Conservation (phyloP, 2,797 vertebrate species). For the Danionella dracula region DNA sequence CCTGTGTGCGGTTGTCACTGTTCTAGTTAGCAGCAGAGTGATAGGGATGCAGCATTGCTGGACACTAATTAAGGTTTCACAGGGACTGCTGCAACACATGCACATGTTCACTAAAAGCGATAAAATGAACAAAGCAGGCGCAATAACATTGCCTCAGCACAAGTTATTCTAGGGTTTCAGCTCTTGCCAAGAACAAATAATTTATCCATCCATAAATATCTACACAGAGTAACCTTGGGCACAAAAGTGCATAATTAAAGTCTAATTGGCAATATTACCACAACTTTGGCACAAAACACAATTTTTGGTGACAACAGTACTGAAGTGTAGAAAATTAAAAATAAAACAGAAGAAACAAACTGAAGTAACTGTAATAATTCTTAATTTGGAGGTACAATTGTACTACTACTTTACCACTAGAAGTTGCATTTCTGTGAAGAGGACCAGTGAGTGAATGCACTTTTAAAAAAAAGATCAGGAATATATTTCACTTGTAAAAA, state of each 20-base stretch:
- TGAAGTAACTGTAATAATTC: no score
- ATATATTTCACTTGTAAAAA: no score
- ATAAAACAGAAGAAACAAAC: no score
- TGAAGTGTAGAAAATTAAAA: neutral
- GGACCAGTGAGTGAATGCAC: no score
- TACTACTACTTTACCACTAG: no score
- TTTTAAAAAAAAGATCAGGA: no score
- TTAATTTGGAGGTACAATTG: no score
- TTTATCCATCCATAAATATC: constrained; percentile 57
- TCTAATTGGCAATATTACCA: constrained; percentile 70
- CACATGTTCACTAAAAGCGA: constrained; percentile 29
- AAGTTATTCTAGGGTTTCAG: neutral
- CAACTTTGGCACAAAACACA: constrained; percentile 55
- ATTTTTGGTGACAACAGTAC: neutral
- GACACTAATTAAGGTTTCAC: constrained; percentile 41
- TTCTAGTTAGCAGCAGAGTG: constrained; percentile 18
- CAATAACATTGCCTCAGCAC: neutral
- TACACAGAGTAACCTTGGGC: constrained; percentile 51
- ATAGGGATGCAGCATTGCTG: constrained; percentile 33
- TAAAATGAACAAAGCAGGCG: constrained; percentile 31
- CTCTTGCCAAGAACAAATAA: constrained; percentile 49
- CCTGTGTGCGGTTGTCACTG: constrained; percentile 19
- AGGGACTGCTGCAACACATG: constrained; percentile 1
- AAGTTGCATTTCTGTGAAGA: no score
- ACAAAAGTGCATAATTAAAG: constrained; percentile 66